Conservation (phyloP, 2,113 vertebrate genomes). For the Columba livia region DNA sequence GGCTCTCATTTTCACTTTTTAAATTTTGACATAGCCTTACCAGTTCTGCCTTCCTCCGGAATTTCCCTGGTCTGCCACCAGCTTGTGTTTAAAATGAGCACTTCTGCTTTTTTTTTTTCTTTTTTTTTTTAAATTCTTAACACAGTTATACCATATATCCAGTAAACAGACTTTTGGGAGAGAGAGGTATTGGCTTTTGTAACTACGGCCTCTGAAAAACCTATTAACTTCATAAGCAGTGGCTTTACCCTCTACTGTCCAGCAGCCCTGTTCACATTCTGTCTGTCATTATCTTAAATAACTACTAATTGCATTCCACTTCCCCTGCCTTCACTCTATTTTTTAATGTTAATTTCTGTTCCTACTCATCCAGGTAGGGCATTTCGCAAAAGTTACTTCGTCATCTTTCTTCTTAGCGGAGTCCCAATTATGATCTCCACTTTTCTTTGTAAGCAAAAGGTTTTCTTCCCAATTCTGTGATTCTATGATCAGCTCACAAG, state of each 20-base stretch:
- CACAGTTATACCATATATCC: background rate
- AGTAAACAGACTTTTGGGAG: background rate
- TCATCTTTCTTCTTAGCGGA: background rate
- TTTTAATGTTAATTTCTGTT: background rate
- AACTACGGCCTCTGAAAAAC: background rate
- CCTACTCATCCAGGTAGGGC: background rate
- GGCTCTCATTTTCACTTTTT: background rate
- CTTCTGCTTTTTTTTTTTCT: background rate
- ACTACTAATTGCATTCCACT: background rate
- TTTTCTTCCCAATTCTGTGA: background rate
- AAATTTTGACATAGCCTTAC: background rate
- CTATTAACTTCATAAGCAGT: background rate
- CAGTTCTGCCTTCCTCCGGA: background rate
- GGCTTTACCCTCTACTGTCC: background rate
- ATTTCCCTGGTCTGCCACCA: background rate
- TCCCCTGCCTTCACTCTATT: background rate
- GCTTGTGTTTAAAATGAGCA: background rate
- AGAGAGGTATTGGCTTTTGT: background rate
- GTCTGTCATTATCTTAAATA: background rate
- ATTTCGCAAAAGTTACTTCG: background rate
- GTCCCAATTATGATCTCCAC: background rate
- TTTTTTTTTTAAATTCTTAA: background rate
- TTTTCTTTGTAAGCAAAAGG: background rate
- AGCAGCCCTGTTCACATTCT: background rate
- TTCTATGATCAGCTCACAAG: no score